Percentiles rank a stretch among this genome's conserved stretches.
Evolutionary conservation across 2,113 vertebrate genomes (phyloP).

Genomic region (Ginglymostoma cirratum): DNA sequence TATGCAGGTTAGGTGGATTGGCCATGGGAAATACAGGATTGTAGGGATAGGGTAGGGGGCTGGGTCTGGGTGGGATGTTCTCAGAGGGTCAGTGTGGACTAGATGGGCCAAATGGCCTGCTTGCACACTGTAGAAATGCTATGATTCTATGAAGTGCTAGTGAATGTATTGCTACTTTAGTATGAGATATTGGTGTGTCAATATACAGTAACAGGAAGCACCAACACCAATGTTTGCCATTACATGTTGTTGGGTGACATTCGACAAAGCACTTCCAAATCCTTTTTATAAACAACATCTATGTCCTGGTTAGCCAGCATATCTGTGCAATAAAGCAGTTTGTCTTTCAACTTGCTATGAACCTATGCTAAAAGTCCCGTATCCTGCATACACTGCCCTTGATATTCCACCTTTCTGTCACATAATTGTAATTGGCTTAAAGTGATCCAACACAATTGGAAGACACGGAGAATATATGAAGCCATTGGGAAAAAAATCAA

Average conservation of each 20-base stretch:
- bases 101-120: no score
- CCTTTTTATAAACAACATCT: not conserved
- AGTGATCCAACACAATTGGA: not conserved
- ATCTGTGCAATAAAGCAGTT: not conserved
- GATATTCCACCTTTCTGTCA: not conserved
- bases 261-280: not conserved
- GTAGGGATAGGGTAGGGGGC: no score
- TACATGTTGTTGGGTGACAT: not conserved
- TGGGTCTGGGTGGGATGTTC: no score
- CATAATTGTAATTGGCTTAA: not conserved
- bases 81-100: no score
- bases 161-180: not conserved
- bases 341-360: not conserved
- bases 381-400: not conserved
- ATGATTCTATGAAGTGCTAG: no score
- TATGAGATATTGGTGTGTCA: not conserved
- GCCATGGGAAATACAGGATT: no score
- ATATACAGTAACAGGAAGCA: not conserved
- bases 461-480: not conserved
- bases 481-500: not conserved
- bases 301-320: not conserved
- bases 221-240: not conserved
- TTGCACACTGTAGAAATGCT: no score
- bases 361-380: not conserved
- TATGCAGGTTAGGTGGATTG: no score